These are phyloP conservation scores for Ceyx cyanopectus DNA, from an alignment of 2,113 vertebrate genomes.

Conservation along the genomic window DNA sequence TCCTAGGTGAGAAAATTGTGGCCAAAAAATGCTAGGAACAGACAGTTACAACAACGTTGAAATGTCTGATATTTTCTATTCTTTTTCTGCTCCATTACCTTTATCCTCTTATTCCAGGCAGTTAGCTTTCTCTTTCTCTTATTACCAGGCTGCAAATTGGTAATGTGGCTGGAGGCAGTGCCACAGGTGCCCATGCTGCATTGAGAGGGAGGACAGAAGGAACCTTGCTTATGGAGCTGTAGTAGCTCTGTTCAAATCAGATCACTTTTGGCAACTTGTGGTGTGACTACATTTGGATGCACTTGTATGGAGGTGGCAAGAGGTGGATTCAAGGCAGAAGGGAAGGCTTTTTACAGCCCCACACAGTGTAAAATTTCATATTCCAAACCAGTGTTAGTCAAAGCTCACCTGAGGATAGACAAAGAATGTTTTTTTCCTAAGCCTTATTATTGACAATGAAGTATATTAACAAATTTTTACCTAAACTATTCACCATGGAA, in stretches of 20 bases:
- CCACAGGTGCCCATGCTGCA: background rate
- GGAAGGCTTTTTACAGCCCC: background rate
- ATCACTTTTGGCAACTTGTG: background rate
- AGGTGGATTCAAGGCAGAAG: background rate
- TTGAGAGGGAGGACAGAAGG: background rate
- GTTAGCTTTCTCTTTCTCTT: background rate
- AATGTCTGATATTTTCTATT: background rate
- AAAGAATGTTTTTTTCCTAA: background rate
- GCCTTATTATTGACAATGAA: background rate
- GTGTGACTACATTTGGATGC: background rate
- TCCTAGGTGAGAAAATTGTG: background rate
- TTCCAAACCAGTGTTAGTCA: background rate
- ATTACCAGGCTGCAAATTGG: background rate
- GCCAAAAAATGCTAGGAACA: background rate
- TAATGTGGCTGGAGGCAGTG: background rate
- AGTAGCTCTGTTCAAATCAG: background rate
- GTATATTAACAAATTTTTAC: background rate
- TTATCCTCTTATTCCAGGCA: slow-evolving; percentile 14
- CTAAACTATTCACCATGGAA: background rate
- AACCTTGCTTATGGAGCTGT: background rate
- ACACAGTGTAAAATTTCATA: background rate
- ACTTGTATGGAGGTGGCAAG: background rate
- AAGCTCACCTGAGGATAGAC: background rate
- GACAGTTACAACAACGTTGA: background rate
- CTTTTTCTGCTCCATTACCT: slow-evolving; percentile 5